phyloP scores from a whole-genome alignment of 2,797 vertebrate species.

The Leuciscus waleckii region DNA sequence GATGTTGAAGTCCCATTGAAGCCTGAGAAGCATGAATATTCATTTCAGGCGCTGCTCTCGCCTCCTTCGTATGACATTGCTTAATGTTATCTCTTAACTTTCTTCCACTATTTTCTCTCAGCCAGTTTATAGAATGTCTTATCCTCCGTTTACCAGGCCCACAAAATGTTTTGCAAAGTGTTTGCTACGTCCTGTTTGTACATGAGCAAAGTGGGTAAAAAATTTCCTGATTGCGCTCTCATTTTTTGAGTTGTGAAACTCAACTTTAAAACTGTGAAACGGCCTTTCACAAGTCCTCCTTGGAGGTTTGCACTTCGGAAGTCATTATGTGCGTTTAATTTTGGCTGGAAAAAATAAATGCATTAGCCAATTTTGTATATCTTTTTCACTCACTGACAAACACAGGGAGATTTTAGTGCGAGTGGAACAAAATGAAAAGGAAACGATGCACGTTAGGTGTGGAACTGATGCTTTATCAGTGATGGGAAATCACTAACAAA shows the following conservation, averaged over 20 bases:
- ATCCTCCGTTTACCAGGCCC: constrained; percentile 10
- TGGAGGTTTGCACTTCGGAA: constrained; percentile 13
- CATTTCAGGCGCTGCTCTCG: constrained; percentile 60
- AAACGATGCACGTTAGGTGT: neutral
- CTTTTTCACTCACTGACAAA: neutral
- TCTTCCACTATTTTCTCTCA: neutral
- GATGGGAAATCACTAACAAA: neutral
- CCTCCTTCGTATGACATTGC: constrained; percentile 32
- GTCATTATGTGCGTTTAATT: neutral
- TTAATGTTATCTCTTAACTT: constrained; percentile 20
- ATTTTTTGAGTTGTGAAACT: neutral
- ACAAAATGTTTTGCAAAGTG: neutral
- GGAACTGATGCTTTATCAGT: neutral
- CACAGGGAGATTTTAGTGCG: neutral
- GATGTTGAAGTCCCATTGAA: constrained; percentile 71
- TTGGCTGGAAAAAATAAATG: neutral
- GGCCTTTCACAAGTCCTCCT: constrained; percentile 53
- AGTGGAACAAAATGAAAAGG: neutral
- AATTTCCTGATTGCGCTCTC: constrained; percentile 23
- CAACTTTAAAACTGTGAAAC: constrained; percentile 45
- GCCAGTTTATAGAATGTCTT: constrained; percentile 10
- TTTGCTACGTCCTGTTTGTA: constrained; percentile 16
- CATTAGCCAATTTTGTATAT: neutral
- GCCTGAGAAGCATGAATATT: constrained; percentile 73
- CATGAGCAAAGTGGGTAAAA: constrained; percentile 22